Conservation (phyloP, 2,797 vertebrate genomes). For the Chloroceryle inda region DNA sequence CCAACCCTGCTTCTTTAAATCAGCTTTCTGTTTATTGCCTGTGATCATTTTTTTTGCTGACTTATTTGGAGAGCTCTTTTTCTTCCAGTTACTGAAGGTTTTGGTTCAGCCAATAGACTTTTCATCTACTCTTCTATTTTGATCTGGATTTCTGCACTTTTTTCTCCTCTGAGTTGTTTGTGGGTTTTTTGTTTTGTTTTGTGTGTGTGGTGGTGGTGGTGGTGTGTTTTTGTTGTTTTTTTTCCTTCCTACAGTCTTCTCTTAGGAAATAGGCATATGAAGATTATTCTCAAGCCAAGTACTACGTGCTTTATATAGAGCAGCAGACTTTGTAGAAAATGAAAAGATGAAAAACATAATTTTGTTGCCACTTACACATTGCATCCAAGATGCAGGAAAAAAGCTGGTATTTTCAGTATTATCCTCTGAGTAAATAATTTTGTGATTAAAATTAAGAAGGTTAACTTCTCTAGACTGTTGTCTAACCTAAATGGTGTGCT, state of each 20-base stretch:
- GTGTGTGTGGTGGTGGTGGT: too few species aligned
- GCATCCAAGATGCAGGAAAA: not conserved
- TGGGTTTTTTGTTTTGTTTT: not conserved
- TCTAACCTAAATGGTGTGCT: not conserved
- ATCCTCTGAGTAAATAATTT: not conserved
- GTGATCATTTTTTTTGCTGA: not conserved
- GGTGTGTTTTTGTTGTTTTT: not conserved
- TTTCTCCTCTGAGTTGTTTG: not conserved
- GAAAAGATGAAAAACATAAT: fast-evolving
- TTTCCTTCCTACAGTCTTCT: not conserved
- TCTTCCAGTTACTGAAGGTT: not conserved
- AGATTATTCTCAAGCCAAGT: not conserved
- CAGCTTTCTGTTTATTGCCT: not conserved
- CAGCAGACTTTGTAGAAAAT: not conserved
- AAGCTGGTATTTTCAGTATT: not conserved
- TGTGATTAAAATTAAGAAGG: not conserved
- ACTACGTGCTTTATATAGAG: not conserved
- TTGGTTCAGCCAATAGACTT: not conserved
- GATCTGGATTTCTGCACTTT: not conserved
- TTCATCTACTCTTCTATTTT: not conserved
- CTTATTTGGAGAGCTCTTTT: not conserved
- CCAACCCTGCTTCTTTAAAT: not conserved
- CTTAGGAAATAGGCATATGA: not conserved
- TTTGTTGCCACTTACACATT: not conserved
- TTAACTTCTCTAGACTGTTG: not conserved